Conservation (phyloP, 2,113 vertebrate genomes). For the Aspiorhynchus laticeps region DNA sequence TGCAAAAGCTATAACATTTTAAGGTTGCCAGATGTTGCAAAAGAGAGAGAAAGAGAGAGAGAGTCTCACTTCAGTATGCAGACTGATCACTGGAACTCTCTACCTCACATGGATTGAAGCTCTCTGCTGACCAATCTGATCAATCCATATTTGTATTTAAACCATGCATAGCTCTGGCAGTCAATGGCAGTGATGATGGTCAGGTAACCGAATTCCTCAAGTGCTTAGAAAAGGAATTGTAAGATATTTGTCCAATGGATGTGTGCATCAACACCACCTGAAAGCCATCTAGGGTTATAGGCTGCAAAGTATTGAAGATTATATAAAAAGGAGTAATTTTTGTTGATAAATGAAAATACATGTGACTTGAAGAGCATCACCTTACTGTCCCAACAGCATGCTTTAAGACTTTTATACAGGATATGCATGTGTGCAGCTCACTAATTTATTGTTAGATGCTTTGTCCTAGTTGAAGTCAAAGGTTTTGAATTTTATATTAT, state of each 20-base stretch:
- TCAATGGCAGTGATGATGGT: conserved; percentile 23
- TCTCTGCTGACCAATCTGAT: conserved; percentile 55
- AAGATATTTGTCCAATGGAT: neutral
- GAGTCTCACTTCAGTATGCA: neutral
- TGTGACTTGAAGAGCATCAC: too few relatives aligned
- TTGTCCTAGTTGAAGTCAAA: too few relatives aligned
- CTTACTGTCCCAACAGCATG: too few relatives aligned
- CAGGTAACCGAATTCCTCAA: conserved; percentile 55
- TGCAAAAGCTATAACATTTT: conserved; percentile 43
- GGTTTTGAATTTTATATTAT: too few relatives aligned
- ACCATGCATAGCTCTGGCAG: conserved; percentile 58
- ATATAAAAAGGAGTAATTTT: too few relatives aligned
- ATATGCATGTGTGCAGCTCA: too few relatives aligned
- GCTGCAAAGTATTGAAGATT: too few relatives aligned
- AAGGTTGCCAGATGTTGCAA: too few relatives aligned
- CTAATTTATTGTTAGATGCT: too few relatives aligned
- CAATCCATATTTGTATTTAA: conserved; percentile 61
- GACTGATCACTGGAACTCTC: conserved; percentile 60
- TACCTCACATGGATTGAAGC: conserved; percentile 66
- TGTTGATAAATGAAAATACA: too few relatives aligned
- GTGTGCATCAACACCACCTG: neutral
- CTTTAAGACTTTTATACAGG: too few relatives aligned
- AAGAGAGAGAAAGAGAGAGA: conserved; percentile 32
- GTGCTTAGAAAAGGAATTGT: conserved; percentile 59
- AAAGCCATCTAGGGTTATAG: too few relatives aligned